A percentile compares a stretch with the other conserved stretches of the same genome.
phyloP scores from a whole-genome alignment of 2,888 invertebrate species.

The Oeneis ivallda region DNA sequence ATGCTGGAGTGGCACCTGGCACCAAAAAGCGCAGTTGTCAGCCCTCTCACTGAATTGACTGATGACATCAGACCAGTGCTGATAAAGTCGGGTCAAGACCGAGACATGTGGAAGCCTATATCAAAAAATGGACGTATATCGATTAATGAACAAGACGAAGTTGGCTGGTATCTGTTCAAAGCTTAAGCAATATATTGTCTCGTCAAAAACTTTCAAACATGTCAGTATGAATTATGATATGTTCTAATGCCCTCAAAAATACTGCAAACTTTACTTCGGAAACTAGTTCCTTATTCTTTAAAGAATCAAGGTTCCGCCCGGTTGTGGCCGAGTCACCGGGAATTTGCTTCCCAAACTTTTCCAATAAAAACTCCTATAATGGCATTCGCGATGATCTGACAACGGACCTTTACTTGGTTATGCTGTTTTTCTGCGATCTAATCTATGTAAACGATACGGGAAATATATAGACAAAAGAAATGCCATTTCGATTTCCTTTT shows the following conservation, averaged over 20 bases:
- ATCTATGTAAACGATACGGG: background rate
- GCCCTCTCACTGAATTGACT: no score
- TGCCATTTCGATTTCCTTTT: no score
- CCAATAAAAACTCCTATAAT: constrained; percentile 60
- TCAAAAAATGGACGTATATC: no score
- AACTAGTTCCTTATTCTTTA: constrained; percentile 15
- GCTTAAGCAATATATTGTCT: no score
- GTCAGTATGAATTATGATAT: background rate
- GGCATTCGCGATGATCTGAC: constrained; percentile 47
- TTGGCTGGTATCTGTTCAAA: no score
- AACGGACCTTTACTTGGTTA: constrained; percentile 34
- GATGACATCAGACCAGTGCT: no score
- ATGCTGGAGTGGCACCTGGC: no score
- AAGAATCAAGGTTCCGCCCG: constrained; percentile 23
- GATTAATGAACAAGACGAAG: no score
- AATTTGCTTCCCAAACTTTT: constrained; percentile 50
- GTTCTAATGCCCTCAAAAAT: constrained; percentile 10
- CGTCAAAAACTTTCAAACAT: constrained; percentile 4
- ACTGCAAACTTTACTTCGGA: constrained; percentile 10
- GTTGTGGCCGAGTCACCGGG: constrained; percentile 34
- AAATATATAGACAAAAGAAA: no score
- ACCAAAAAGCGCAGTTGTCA: no score
- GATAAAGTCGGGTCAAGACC: no score
- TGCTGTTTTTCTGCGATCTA: background rate
- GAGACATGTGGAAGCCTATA: no score